Conservation (phyloP, 2,113 vertebrate genomes). For the Nannospalax galili region DNA sequence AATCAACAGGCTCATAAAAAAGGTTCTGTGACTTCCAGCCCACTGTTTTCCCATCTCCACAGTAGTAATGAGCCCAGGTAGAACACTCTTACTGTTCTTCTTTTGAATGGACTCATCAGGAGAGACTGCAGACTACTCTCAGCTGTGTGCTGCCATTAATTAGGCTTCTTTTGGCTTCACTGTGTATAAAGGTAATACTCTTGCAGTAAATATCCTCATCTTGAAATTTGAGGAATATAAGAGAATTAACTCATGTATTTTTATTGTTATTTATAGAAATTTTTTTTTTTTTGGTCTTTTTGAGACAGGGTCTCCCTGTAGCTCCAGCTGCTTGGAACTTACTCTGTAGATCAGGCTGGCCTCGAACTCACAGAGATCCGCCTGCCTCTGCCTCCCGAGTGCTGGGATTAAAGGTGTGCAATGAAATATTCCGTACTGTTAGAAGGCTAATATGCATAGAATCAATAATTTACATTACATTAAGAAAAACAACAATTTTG, state of each 20-base stretch:
- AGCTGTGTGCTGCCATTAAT: not conserved
- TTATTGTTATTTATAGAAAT: not conserved
- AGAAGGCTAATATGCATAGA: not conserved
- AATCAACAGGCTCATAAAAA: not conserved
- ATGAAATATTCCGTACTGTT: conserved; percentile 1
- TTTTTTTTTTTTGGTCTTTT: too few relatives aligned
- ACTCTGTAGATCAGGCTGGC: too few relatives aligned
- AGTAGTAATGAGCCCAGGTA: not conserved
- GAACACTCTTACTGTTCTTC: not conserved
- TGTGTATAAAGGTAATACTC: not conserved
- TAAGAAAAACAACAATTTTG: not conserved
- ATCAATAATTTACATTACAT: not conserved
- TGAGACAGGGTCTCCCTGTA: too few relatives aligned
- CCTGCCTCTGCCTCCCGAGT: too few relatives aligned
- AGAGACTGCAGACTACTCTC: not conserved
- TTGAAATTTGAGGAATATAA: conserved; percentile 1
- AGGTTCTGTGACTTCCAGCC: not conserved
- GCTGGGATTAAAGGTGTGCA: too few relatives aligned
- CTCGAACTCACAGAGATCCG: too few relatives aligned
- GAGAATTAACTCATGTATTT: not conserved
- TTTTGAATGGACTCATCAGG: not conserved
- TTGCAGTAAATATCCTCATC: not conserved
- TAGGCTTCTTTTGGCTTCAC: not conserved
- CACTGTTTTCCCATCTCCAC: not conserved
- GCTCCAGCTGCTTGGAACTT: too few relatives aligned